These are phyloP conservation scores for Prionchulus punctatus DNA, from an alignment of 2,888 invertebrate genomes.

Conservation along the genomic window DNA sequence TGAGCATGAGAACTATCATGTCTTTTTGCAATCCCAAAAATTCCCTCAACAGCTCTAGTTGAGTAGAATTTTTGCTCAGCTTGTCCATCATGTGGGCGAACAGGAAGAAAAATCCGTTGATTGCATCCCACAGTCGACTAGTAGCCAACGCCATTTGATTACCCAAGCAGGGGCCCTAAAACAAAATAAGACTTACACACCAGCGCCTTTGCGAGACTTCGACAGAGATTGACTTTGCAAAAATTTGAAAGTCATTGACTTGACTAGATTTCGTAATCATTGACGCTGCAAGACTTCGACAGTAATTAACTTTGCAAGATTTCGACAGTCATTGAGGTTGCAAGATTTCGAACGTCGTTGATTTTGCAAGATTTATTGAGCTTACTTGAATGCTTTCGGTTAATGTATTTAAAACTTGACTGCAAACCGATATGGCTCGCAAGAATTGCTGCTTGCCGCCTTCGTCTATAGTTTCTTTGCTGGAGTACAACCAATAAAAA, in stretches of 20 bases:
- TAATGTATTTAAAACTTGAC: slow-evolving; percentile 88
- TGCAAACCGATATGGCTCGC: slow-evolving; percentile 93
- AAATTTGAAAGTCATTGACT: too few relatives aligned
- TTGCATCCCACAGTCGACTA: slow-evolving; percentile 92
- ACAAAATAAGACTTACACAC: too few relatives aligned
- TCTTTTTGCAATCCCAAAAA: slow-evolving; percentile 95
- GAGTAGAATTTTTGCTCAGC: slow-evolving; percentile 89
- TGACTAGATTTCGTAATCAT: too few relatives aligned
- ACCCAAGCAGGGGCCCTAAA: slow-evolving; percentile 91
- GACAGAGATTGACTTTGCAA: too few relatives aligned
- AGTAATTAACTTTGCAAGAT: too few relatives aligned
- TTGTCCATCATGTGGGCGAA: slow-evolving; percentile 99
- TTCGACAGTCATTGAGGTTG: too few relatives aligned
- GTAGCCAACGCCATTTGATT: slow-evolving; percentile 93
- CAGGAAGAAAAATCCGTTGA: slow-evolving; percentile 94
- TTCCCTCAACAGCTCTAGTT: slow-evolving; percentile 89
- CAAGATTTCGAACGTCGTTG: too few relatives aligned
- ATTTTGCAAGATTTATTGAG: too few relatives aligned
- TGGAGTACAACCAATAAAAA: slow-evolving; percentile 98
- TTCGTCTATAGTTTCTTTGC: slow-evolving; percentile 26
- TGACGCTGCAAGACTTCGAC: too few relatives aligned
- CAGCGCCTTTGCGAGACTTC: too few relatives aligned
- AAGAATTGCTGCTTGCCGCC: slow-evolving; percentile 91
- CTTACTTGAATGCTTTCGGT: slow-evolving; percentile 57
- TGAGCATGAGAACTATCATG: slow-evolving; percentile 99